A percentile compares a stretch with the other conserved stretches of the same genome.
Conservation (phyloP, 2,888 invertebrate species). For the Callosobruchus maculatus region DNA sequence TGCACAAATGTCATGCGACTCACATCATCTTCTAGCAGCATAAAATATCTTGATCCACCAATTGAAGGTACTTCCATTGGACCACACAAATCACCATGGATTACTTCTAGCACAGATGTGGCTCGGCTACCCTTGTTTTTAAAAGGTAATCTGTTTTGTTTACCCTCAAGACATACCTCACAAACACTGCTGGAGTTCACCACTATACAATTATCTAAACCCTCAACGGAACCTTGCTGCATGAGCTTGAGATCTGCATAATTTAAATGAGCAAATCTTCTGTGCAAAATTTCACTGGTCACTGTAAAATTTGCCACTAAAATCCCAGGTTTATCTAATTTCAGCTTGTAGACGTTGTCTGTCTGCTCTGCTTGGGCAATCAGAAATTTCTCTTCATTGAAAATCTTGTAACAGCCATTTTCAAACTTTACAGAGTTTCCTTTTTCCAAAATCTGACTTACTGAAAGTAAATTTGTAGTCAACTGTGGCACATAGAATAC, state of each 20-base stretch:
- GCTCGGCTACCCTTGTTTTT: slow-evolving; percentile 11
- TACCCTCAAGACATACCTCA: slow-evolving; percentile 24
- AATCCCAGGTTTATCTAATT: slow-evolving; percentile 2
- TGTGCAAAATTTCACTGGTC: not conserved
- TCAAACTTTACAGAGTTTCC: slow-evolving; percentile 12
- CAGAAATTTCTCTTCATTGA: not conserved
- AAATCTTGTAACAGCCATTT: slow-evolving; percentile 6
- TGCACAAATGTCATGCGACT: slow-evolving; percentile 4
- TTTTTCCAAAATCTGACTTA: slow-evolving; percentile 11
- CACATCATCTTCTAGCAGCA: slow-evolving; percentile 3
- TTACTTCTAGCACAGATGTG: slow-evolving; percentile 12
- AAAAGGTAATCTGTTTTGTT: slow-evolving; percentile 32
- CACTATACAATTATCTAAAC: not conserved
- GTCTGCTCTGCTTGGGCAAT: not conserved
- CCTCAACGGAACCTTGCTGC: not conserved
- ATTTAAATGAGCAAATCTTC: not conserved
- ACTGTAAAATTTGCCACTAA: not conserved
- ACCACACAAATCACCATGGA: slow-evolving; percentile 16
- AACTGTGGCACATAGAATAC: slow-evolving; percentile 11
- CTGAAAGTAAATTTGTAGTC: slow-evolving; percentile 15
- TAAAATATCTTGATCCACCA: slow-evolving; percentile 8
- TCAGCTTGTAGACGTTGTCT: slow-evolving; percentile 21
- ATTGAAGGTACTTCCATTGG: slow-evolving; percentile 7
- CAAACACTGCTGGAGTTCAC: not conserved
- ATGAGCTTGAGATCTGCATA: not conserved